Percentiles rank a stretch among this genome's conserved stretches.
Evolutionary conservation across 2,113 vertebrate species (phyloP).

Genomic region (Columba janthina): DNA sequence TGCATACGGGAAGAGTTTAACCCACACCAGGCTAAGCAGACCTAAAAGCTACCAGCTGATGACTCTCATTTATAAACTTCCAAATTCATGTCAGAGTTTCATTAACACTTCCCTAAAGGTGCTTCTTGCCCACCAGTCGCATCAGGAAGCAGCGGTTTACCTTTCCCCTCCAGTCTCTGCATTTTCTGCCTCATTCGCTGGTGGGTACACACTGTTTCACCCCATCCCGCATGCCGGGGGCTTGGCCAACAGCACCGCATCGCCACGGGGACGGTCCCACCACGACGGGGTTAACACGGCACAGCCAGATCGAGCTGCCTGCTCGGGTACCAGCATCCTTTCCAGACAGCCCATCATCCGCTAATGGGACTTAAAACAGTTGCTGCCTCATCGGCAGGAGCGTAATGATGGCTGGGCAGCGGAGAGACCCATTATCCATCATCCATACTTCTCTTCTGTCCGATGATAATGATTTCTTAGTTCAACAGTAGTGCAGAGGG

Average conservation of each 20-base stretch:
- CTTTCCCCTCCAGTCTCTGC: neutral
- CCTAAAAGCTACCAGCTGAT: neutral
- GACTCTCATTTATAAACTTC: neutral
- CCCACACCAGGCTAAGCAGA: fast-evolving
- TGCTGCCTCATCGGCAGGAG: conserved; percentile 72
- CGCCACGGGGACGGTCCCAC: too few relatives aligned
- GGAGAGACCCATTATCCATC: conserved; percentile 79
- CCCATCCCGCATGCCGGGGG: neutral
- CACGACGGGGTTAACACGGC: conserved; percentile 3
- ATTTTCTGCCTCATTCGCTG: fast-evolving
- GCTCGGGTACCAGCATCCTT: conserved; percentile 67
- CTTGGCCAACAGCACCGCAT: neutral
- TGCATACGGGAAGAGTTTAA: fast-evolving
- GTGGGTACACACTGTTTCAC: fast-evolving
- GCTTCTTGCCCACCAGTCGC: neutral
- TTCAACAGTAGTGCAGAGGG: conserved; percentile 57
- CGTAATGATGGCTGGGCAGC: conserved; percentile 75
- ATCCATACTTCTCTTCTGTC: conserved; percentile 70
- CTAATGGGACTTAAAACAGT: conserved; percentile 81
- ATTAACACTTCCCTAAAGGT: neutral
- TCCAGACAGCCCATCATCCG: conserved; percentile 77
- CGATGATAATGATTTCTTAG: conserved; percentile 77
- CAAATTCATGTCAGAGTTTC: neutral
- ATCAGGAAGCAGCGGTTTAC: neutral
- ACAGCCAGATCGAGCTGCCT: conserved; percentile 60